These are phyloP conservation scores for Arnoldichthys spilopterus DNA, from an alignment of 2,797 vertebrate species.

Conservation along the genomic window DNA sequence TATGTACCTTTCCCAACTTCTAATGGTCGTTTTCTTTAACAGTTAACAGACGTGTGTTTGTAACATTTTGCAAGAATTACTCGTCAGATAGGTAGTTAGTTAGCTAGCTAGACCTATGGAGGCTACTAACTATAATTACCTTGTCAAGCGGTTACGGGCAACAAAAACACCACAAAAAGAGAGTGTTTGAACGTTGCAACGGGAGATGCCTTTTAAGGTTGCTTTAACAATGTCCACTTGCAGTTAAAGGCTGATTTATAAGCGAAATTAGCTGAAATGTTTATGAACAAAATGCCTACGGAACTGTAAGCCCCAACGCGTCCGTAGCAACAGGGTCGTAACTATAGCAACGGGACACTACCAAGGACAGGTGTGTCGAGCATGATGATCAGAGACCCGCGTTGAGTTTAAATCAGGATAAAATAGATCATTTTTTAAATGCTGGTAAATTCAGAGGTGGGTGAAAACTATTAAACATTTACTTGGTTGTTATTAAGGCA, in stretches of 20 bases:
- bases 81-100: background rate
- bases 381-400: too few relatives aligned
- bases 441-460: too few relatives aligned
- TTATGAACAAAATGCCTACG: background rate
- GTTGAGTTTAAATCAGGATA: too few relatives aligned
- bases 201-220: background rate
- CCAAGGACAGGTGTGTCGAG: background rate
- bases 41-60: background rate
- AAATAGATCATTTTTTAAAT: too few relatives aligned
- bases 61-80: background rate
- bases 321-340: constrained; percentile 63
- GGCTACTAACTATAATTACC: background rate
- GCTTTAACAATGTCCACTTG: background rate
- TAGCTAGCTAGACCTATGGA: background rate
- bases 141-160: background rate
- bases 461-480: background rate
- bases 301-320: background rate
- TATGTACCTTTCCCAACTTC: too few relatives aligned
- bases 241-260: background rate
- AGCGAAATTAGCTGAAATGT: background rate
- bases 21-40: background rate
- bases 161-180: background rate
- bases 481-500: too few relatives aligned
- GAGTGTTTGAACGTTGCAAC: background rate
- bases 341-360: constrained; percentile 65